Conservation (phyloP, 2,113 vertebrate species). For the Ammodytes marinus region DNA sequence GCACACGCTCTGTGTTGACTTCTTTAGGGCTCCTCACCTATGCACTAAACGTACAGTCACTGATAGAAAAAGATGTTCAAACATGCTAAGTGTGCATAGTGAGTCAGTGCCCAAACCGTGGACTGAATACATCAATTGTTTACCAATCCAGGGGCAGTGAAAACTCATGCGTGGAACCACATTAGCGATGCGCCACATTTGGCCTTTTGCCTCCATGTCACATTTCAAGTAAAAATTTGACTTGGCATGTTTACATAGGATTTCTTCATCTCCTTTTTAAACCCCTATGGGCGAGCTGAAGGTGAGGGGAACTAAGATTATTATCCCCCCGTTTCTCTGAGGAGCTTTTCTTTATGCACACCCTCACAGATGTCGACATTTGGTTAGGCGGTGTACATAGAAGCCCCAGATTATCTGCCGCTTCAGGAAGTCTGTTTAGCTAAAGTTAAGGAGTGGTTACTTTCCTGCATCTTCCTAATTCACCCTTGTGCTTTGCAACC, state of each 20-base stretch:
- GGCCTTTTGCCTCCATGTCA: constrained; percentile 80
- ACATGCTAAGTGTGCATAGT: constrained; percentile 53
- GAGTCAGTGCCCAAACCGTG: constrained; percentile 62
- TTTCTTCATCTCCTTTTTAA: constrained; percentile 83
- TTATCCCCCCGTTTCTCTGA: constrained; percentile 81
- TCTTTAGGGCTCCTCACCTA: constrained; percentile 63
- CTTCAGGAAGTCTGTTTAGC: constrained; percentile 81
- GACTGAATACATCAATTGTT: constrained; percentile 76
- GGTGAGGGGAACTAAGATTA: constrained; percentile 84
- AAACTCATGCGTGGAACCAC: constrained; percentile 67
- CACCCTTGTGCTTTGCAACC: constrained; percentile 40
- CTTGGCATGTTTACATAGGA: constrained; percentile 84
- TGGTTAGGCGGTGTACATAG: constrained; percentile 84
- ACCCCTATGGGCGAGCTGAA: constrained; percentile 81
- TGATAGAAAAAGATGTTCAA: constrained; percentile 52
- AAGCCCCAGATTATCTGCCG: constrained; percentile 82
- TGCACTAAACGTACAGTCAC: constrained; percentile 55
- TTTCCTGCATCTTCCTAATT: constrained; percentile 69
- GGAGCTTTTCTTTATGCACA: constrained; percentile 84
- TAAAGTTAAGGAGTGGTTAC: constrained; percentile 79
- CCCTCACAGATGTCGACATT: constrained; percentile 86
- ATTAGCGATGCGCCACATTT: constrained; percentile 74
- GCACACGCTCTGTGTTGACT: constrained; percentile 54
- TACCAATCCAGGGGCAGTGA: constrained; percentile 76
- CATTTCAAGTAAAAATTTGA: constrained; percentile 81